phyloP scores from a whole-genome alignment of 1,140 invertebrate species.

The Neotoxoptera formosana region DNA sequence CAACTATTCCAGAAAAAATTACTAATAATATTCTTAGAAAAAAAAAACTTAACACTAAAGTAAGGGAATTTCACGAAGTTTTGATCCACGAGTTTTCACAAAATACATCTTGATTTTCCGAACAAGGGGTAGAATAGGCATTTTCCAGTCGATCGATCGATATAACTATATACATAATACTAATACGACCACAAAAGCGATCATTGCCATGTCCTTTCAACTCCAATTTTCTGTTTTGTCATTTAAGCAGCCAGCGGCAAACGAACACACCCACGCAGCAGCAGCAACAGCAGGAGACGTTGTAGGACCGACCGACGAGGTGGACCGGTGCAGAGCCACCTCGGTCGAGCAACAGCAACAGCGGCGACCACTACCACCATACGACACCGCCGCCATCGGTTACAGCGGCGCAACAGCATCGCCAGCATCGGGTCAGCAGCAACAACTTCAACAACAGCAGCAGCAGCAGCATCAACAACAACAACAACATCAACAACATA shows the following conservation, averaged over 20 bases:
- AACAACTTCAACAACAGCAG: neutral
- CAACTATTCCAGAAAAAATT: neutral
- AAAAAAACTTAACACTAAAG: neutral
- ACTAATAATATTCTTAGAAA: neutral
- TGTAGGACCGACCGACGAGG: constrained; percentile 48
- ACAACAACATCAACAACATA: neutral
- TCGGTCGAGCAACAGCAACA: constrained; percentile 36
- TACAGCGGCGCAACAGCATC: neutral
- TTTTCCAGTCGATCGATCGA: neutral
- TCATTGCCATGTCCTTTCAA: neutral
- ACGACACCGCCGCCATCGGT: neutral
- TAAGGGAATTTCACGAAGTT: neutral
- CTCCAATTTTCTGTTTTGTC: neutral
- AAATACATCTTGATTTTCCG: neutral
- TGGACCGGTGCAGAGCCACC: constrained; percentile 55
- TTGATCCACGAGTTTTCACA: neutral
- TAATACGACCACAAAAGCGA: neutral
- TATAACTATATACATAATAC: neutral
- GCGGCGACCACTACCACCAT: neutral
- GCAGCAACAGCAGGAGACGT: constrained; percentile 42
- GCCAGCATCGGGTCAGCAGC: constrained; percentile 16
- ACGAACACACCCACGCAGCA: constrained; percentile 29
- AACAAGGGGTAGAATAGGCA: neutral
- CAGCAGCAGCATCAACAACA: neutral
- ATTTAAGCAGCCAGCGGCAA: constrained; percentile 35